phyloP scores from a whole-genome alignment of 92 coral and sea anemone genomes.

The Chrysogorgia sp. region DNA sequence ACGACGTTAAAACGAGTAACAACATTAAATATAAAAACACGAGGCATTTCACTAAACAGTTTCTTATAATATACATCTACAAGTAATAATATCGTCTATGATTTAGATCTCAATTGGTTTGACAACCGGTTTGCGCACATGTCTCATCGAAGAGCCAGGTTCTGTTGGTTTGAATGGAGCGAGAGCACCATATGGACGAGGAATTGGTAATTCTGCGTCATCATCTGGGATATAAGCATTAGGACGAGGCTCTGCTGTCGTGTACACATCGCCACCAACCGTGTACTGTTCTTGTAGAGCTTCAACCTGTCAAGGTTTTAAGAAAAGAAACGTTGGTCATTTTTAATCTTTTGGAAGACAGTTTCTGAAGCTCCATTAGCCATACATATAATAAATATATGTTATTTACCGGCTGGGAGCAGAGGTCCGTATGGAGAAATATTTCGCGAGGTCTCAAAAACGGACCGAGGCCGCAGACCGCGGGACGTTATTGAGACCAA shows the following conservation, averaged over 20 bases:
- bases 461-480: too few relatives aligned
- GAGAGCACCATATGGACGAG: slow-evolving; percentile 96
- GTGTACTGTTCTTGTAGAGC: slow-evolving; percentile 88
- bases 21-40: too few relatives aligned
- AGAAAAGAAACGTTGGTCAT: too few relatives aligned
- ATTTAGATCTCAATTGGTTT: slow-evolving; percentile 93
- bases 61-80: not conserved
- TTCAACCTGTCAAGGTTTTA: slow-evolving; percentile 71
- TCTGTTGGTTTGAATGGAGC: slow-evolving; percentile 99
- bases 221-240: slow-evolving; percentile 99
- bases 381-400: too few relatives aligned
- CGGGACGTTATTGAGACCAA: too few relatives aligned
- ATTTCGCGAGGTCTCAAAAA: too few relatives aligned
- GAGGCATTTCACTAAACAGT: too few relatives aligned
- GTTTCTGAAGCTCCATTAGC: too few relatives aligned
- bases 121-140: slow-evolving; percentile 92
- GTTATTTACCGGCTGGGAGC: too few relatives aligned
- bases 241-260: slow-evolving; percentile 99
- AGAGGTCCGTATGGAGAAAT: too few relatives aligned
- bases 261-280: slow-evolving; percentile 88
- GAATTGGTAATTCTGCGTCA: slow-evolving; percentile 94
- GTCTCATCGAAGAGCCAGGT: slow-evolving; percentile 99
- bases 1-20: too few relatives aligned
- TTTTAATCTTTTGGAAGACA: too few relatives aligned
- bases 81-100: not conserved